Evolutionary conservation across 53 echinoderm and acorn worm genomes (phyloP).

Genomic region (Holothuria leucospilota): DNA sequence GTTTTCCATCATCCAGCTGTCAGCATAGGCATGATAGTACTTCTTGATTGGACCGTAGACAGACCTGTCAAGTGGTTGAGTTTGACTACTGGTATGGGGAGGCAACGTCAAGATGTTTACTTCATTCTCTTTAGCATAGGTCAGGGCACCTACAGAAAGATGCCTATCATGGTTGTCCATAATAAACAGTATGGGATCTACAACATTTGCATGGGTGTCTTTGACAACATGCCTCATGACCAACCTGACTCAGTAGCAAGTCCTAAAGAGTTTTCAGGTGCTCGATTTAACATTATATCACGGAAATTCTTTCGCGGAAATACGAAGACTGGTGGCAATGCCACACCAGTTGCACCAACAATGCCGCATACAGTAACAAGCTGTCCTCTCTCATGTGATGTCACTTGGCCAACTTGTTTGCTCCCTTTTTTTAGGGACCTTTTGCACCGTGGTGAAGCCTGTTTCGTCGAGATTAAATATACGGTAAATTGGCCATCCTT

Average conservation of each 20-base stretch:
- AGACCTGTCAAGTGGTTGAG: constrained; percentile 6
- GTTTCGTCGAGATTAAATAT: too few relatives aligned
- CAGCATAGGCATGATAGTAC: constrained; percentile 5
- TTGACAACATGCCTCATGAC: constrained; percentile 54
- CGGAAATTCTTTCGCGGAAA: too few relatives aligned
- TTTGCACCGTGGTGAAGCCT: constrained; percentile 54
- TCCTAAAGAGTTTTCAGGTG: too few relatives aligned
- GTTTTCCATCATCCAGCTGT: constrained; percentile 34
- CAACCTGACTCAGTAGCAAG: too few relatives aligned
- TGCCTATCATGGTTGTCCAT: constrained; percentile 34
- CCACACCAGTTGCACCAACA: too few relatives aligned
- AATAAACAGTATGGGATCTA: neutral
- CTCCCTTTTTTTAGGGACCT: constrained; percentile 26
- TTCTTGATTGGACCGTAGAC: constrained; percentile 38
- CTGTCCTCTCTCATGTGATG: constrained; percentile 43
- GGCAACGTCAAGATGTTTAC: constrained; percentile 3
- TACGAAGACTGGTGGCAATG: constrained; percentile 10
- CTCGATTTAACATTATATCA: neutral
- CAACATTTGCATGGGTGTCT: neutral
- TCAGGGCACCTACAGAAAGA: neutral
- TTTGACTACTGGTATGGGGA: constrained; percentile 10
- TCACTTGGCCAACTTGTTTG: constrained; percentile 53
- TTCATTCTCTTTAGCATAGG: constrained; percentile 30
- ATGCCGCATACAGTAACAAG: too few relatives aligned
- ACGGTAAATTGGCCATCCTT: constrained; percentile 1